A percentile compares a stretch with the other conserved stretches of the same genome.
Conservation (phyloP, 2,113 vertebrate species). For the Gymnobelideus leadbeateri region DNA sequence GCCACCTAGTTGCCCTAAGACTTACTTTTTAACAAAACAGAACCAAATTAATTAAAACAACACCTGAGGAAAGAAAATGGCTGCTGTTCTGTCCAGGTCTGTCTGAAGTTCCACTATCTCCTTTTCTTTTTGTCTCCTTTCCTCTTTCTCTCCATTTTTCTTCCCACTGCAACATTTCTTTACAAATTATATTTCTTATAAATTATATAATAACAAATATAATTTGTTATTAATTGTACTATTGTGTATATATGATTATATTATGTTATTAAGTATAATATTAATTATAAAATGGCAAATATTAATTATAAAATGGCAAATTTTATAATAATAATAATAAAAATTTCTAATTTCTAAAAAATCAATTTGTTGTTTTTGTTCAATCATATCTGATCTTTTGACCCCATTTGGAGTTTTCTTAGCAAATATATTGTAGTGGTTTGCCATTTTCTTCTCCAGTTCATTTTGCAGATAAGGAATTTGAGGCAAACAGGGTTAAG, state of each 20-base stretch:
- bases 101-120: not conserved
- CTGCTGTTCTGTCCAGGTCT: not conserved
- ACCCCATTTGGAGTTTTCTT: not conserved
- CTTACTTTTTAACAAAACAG: too few relatives aligned
- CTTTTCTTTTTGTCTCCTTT: not conserved
- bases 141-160: not conserved
- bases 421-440: not conserved
- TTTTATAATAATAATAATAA: not conserved
- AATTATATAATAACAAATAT: not conserved
- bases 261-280: not conserved
- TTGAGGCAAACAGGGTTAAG: not conserved
- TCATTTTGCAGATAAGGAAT: not conserved
- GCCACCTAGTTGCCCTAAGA: too few relatives aligned
- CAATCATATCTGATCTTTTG: not conserved
- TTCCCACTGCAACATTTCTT: not conserved
- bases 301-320: not conserved
- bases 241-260: too few relatives aligned
- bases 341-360: too few relatives aligned
- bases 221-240: not conserved
- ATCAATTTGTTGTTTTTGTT: not conserved
- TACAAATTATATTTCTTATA: not conserved
- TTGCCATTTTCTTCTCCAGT: not conserved
- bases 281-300: not conserved
- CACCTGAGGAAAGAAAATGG: not conserved
- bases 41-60: not conserved